A percentile compares a stretch with the other conserved stretches of the same genome.
Conservation (phyloP, 2,797 vertebrate species). For the Lepilemur septentrionalis region DNA sequence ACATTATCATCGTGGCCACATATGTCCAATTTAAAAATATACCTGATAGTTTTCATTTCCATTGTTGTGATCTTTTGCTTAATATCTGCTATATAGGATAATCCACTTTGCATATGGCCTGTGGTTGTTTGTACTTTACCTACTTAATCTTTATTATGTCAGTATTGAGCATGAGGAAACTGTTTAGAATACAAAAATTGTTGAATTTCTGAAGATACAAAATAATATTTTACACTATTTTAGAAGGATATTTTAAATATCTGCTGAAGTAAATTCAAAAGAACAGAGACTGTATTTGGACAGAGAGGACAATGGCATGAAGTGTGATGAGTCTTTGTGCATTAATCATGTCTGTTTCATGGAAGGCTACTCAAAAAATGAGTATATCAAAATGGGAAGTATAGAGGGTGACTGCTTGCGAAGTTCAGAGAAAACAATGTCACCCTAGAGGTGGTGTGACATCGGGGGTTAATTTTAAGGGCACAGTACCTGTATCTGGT, state of each 20-base stretch:
- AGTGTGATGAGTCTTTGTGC: not conserved
- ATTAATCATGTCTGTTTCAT: not conserved
- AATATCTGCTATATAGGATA: not conserved
- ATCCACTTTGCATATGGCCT: not conserved
- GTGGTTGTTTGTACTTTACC: not conserved
- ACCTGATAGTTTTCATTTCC: not conserved
- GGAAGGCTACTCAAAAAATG: not conserved
- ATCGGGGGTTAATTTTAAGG: not conserved
- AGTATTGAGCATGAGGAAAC: not conserved
- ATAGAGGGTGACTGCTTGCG: not conserved
- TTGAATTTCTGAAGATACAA: not conserved
- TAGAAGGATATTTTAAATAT: not conserved
- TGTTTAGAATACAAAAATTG: not conserved
- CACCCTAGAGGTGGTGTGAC: not conserved
- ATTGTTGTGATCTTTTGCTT: not conserved
- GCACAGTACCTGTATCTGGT: not conserved
- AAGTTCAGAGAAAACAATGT: not conserved
- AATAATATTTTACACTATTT: not conserved
- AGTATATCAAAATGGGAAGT: not conserved
- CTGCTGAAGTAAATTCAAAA: not conserved
- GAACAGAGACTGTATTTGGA: not conserved
- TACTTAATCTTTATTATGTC: not conserved
- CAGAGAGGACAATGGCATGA: not conserved
- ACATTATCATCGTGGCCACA: not conserved
- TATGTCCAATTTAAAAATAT: not conserved